Evolutionary conservation across 2,888 invertebrate species (phyloP), one percentile per base, ranked within the genome.

Genomic region (Cephus runcator): DNA sequence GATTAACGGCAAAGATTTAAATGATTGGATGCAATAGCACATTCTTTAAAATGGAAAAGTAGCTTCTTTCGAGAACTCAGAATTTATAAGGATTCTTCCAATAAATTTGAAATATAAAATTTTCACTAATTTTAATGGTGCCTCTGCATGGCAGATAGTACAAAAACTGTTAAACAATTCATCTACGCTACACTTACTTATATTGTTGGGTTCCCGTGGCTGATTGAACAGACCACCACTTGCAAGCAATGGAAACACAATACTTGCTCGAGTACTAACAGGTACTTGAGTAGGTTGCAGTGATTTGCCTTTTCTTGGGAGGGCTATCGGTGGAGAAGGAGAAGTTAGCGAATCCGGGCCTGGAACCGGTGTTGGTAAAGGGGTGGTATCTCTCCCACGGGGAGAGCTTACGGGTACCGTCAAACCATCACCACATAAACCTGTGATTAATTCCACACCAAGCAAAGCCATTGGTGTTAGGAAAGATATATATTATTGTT

Each of bases 191-290:
- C 77, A 91, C 91, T 91, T 88, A 91, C 91, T 90, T 81, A 90
- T 90, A 77, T 88, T 89, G 83, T 89, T 90, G 75, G 87, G 86
- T 81, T 91, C 91, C 86, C 88, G 88, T 74, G 89, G 88, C 80
- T 90, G 90, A 86, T 86, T 90, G 91, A 95, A 95, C 69, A 94
- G 93, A 83, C 93, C 92, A 85, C 92, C 91, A 82, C 92, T 92
- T 82, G 92, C 92, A 87, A 96, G 93, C 89, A 95, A 92, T 69
- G 96, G 96, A 91, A 96, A 95, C 87, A 95, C 95, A 83, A 96
- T 95, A 92, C 96, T 96, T 83, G 95, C 95, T 87, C 96, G 93
- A 84, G 95, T 95, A 90, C 95, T 95, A 85, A 95, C 94, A 85
- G 95, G 95, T 85, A 93, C 92, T 88, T 92, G 92, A 83, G 91